Evolutionary conservation across 2,797 vertebrate species (phyloP).

Genomic region (Pelobates cultripes): DNA sequence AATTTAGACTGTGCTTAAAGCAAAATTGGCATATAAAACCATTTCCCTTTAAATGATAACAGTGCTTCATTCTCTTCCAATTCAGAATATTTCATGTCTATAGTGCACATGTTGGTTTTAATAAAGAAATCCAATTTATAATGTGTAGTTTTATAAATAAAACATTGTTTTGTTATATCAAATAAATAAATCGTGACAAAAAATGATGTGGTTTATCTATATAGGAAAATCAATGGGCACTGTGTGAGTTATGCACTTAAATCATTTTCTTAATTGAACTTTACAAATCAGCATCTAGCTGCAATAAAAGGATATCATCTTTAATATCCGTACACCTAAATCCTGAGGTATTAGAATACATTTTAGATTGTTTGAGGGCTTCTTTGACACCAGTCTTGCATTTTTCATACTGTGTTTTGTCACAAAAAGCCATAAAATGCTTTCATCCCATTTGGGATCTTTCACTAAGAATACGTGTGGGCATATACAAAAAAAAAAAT

Average conservation of each 20-base stretch:
- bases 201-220: too few relatives aligned
- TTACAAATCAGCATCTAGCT: conserved; percentile 35
- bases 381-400: conserved; percentile 24
- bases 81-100: too few relatives aligned
- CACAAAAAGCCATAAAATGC: conserved; percentile 31
- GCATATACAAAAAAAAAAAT: background rate
- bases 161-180: too few relatives aligned
- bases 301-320: conserved; percentile 40
- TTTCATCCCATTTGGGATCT: conserved; percentile 17
- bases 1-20: too few relatives aligned
- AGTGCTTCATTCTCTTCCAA: too few relatives aligned
- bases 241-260: background rate
- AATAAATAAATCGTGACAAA: too few relatives aligned
- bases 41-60: too few relatives aligned
- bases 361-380: background rate
- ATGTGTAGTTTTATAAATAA: background rate
- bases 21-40: too few relatives aligned
- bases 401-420: conserved; percentile 30
- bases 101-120: background rate
- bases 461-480: background rate
- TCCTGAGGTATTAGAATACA: conserved; percentile 40
- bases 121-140: background rate
- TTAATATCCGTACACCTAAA: conserved; percentile 41
- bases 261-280: conserved; percentile 46
- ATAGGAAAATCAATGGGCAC: background rate